Conservation (phyloP, 2,113 vertebrate genomes). For the Actinemys pallida region DNA sequence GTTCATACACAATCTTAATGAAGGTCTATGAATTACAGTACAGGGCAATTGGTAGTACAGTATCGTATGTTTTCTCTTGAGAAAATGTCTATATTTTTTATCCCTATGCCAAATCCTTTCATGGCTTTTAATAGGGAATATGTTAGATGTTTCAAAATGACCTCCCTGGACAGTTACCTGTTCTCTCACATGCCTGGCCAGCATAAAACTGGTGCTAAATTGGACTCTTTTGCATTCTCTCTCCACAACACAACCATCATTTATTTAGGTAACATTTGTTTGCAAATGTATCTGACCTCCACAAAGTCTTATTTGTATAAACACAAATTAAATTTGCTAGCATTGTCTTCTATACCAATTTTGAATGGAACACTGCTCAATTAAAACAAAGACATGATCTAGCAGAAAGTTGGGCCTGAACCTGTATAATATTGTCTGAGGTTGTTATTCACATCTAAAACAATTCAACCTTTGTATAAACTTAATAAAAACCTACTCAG, state of each 20-base stretch:
- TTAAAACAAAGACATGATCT: background rate
- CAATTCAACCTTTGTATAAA: background rate
- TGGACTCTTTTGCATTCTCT: conserved; percentile 8
- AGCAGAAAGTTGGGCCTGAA: background rate
- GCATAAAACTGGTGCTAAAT: background rate
- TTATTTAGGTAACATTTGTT: background rate
- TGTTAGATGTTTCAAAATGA: background rate
- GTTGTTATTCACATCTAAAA: background rate
- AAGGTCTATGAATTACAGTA: no score
- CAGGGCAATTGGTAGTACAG: no score
- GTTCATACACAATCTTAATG: no score
- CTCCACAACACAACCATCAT: background rate
- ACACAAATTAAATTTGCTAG: background rate
- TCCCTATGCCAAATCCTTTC: no score
- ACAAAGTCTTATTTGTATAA: background rate
- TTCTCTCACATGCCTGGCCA: background rate
- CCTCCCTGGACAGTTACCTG: background rate
- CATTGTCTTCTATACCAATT: background rate
- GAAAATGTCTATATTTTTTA: no score
- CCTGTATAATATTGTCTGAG: background rate
- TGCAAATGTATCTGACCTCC: background rate
- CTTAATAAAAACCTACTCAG: background rate
- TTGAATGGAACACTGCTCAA: background rate
- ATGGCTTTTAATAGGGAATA: background rate
- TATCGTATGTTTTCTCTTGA: no score